Percentiles rank a stretch among this genome's conserved stretches.
Conservation (phyloP, 2,113 vertebrate genomes). For the Prionailurus viverrinus region DNA sequence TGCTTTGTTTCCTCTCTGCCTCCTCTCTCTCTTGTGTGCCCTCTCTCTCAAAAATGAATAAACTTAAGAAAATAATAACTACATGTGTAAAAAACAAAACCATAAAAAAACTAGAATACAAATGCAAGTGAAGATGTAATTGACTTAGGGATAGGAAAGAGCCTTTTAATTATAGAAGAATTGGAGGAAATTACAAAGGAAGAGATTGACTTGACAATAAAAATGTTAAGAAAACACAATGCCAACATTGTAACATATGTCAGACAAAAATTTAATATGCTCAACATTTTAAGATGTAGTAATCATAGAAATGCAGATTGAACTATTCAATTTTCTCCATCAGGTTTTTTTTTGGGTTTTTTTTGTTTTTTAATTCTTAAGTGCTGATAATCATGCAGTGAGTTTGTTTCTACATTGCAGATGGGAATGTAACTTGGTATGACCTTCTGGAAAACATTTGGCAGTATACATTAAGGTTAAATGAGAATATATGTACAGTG, state of each 20-base stretch:
- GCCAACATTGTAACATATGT: not conserved
- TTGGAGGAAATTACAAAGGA: slow-evolving; percentile 19
- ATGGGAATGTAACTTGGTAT: not conserved
- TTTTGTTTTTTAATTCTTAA: not conserved
- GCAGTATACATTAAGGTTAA: not conserved
- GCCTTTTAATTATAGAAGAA: not conserved
- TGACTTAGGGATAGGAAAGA: not conserved
- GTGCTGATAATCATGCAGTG: not conserved
- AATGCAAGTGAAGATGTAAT: not conserved
- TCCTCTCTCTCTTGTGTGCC: no score
- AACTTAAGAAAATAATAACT: not conserved
- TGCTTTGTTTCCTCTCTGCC: no score
- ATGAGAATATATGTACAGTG: not conserved
- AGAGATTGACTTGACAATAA: not conserved
- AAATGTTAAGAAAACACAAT: not conserved
- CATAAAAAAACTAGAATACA: not conserved
- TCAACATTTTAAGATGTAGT: not conserved
- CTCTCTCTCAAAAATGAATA: no score
- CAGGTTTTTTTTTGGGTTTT: not conserved
- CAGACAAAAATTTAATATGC: slow-evolving; percentile 32
- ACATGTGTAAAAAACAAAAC: not conserved
- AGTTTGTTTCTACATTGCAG: not conserved
- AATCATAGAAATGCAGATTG: slow-evolving; percentile 52
- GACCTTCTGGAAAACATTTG: not conserved
- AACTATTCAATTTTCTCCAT: not conserved